Evolutionary conservation across 2,797 vertebrate genomes (phyloP), one percentile per base, ranked within the genome.

Genomic region (Melanotaenia pygmaea): DNA sequence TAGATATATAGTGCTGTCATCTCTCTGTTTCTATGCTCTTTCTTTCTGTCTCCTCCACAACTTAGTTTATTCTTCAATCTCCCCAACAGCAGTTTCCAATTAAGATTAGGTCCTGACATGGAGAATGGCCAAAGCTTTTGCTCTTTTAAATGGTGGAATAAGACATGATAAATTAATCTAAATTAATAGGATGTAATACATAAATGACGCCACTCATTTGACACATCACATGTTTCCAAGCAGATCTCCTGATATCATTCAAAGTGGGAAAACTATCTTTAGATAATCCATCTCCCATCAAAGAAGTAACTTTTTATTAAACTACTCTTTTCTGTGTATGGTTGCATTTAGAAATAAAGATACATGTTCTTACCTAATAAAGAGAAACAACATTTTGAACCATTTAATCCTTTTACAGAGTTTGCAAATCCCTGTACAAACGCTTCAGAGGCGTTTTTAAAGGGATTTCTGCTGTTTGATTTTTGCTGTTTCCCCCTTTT

Each of bases 1-100:
- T 70, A 82, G 67, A 89, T 87, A 58, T 77, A 81, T 85, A 45
- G 62, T 72, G 56, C 72, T 88, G 74, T 88, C 81, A 78, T 80
- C 64, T 73, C 56, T 70, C 16, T 51, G 32, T 77, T 71, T 81
- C 40, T 64, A 22, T 38, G 62, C 20, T 67, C 47, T 74, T 22
- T 51, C 57, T 64, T 47, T 24, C 22, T 30, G 54, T 58, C 73
- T 58, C 24, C 30, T n/a, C 30, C 11, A 57, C 30, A 50, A 6
- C 59, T 68, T 64, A 57, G 53, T 45, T 24, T 54, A 11, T 51
- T 64, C 26, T 66, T 24, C 54, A 56, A 22, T 83, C 65, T 84
- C 63, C 54, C 72, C 61, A 70, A 30, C 85, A 91, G 77, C 83
- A 40, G 88, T 85, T 92, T 89, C 73, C 80, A 88, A 89, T 91